Base-by-base conservation (phyloP, 2,797 vertebrate species). In the Esox lucius region DNA sequence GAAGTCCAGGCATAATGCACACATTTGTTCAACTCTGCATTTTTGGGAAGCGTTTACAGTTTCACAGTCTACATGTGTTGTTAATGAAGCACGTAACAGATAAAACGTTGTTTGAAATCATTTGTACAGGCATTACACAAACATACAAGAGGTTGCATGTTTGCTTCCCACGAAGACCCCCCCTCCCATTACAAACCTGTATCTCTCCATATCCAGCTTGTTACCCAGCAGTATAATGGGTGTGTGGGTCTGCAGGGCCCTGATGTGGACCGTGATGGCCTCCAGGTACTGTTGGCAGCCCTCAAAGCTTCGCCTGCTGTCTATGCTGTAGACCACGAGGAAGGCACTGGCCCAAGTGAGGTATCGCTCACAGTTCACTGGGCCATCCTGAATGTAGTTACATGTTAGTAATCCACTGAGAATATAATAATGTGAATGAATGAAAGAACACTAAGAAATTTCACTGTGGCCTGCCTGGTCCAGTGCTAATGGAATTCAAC, bases 121-220 rank as follows among this genome's bases (percentile, higher is more conserved):
- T 42, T 42, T 4, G 42, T 42, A 42, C n/a, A 51, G 16, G 16
- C n/a, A 59, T 12, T 59, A 53, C 51, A 51, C 49, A 16, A 19
- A 56, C 6, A 56, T 17, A 56, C 7, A 0, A n/a, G 51, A 22
- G 17, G 56, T 59, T 22, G 7, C 9, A 16, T 7, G 56, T 59
- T 22, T 1, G 3, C n/a, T 6, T 59, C n/a, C 9, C 56, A 24
- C n/a, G 1, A 9, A 3, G 53, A 59, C 56, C 12, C 22, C 56
- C n/a, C 19, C 13, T 6, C 31, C 83, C 81, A 22, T 13, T 51
- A 11, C 51, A 72, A 19, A 96, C 97, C 97, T 96, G 92, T 98
- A 95, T 92, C 95, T 92, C 75, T 97, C 95, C 96, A 98, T 96
- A 87, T 98, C 97, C 87, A 97, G 88, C 89, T 98, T 98, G 92